Conservation (phyloP, 2,888 invertebrate species). For the Scrobipalpa costella region DNA sequence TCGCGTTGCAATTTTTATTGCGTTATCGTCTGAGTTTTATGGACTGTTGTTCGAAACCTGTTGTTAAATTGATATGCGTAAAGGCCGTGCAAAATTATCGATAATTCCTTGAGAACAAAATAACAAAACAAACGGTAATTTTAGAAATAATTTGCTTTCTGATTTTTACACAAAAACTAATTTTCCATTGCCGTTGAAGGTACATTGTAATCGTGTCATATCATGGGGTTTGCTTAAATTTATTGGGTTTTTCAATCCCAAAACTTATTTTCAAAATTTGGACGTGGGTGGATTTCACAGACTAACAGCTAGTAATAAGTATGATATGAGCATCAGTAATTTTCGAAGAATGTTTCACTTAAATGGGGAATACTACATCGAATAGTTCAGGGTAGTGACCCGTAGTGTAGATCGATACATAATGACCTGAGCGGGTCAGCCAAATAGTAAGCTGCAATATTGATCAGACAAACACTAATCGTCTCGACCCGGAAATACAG, state of each 20-base stretch:
- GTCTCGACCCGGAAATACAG: neutral
- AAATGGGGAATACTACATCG: neutral
- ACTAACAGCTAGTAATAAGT: no score
- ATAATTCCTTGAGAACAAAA: neutral
- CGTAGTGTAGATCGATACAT: constrained; percentile 1
- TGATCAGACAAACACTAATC: constrained; percentile 1
- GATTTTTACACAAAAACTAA: no score
- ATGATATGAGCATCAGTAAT: no score
- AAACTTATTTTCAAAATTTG: no score
- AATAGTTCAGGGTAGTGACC: constrained; percentile 17
- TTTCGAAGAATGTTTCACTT: neutral
- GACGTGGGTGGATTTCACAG: no score
- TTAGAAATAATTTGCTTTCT: no score
- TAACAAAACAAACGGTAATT: constrained; percentile 5
- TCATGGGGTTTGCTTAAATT: no score
- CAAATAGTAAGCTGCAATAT: neutral
- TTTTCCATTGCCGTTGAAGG: no score
- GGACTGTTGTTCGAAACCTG: constrained; percentile 33
- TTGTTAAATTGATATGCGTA: constrained; percentile 38
- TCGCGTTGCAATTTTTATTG: constrained; percentile 23
- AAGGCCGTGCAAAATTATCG: constrained; percentile 36
- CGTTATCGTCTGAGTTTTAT: constrained; percentile 26
- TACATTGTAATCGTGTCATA: no score
- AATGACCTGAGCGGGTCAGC: constrained; percentile 16
- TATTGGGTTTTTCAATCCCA: no score